A percentile compares a stretch with the other conserved stretches of the same genome.
Conservation (phyloP, 2,113 vertebrate species). For the Solea senegalensis region DNA sequence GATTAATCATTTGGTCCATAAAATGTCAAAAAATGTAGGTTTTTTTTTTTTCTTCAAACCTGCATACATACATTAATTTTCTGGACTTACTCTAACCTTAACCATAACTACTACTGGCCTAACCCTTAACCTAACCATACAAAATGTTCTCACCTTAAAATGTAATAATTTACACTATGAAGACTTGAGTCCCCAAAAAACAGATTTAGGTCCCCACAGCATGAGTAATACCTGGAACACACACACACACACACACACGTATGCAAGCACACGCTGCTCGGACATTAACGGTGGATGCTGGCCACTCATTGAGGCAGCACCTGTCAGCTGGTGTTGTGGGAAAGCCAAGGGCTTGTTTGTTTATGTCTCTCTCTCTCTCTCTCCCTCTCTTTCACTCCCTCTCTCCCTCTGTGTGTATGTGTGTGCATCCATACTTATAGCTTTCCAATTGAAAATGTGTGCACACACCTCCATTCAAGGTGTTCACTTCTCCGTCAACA, state of each 20-base stretch:
- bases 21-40: too few relatives aligned
- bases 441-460: neutral
- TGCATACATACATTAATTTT: too few relatives aligned
- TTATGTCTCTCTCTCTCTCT: constrained; percentile 10
- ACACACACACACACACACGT: constrained; percentile 17
- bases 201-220: too few relatives aligned
- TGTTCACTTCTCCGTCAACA: constrained; percentile 17
- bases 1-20: too few relatives aligned
- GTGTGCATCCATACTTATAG: neutral
- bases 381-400: neutral
- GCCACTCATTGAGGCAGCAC: constrained; percentile 73
- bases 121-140: too few relatives aligned
- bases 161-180: too few relatives aligned
- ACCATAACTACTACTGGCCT: too few relatives aligned
- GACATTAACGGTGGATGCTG: constrained; percentile 48
- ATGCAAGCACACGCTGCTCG: constrained; percentile 28
- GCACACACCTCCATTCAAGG: constrained; percentile 32
- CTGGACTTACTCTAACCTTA: too few relatives aligned
- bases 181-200: too few relatives aligned
- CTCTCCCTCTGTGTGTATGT: constrained; percentile 17
- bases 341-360: constrained; percentile 71
- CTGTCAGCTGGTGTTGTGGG: constrained; percentile 80
- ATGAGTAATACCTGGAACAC: neutral
- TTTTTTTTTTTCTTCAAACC: too few relatives aligned
- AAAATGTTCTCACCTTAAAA: too few relatives aligned